These are phyloP conservation scores for Trachemys scripta DNA, from an alignment of 2,113 vertebrate genomes.

Conservation along the genomic window DNA sequence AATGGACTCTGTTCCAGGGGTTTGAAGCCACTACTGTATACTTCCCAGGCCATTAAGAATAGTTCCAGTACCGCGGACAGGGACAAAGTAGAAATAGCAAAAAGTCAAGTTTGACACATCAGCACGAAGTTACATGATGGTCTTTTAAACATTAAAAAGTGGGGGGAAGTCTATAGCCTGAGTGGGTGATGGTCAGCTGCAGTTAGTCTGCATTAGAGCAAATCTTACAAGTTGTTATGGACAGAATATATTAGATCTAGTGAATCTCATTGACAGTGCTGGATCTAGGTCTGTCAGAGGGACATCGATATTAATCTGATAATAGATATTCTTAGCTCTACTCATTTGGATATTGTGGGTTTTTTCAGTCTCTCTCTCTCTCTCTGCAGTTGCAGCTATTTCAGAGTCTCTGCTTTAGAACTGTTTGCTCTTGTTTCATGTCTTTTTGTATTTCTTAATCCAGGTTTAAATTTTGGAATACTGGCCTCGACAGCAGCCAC, in stretches of 20 bases:
- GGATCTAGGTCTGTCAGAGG: neutral
- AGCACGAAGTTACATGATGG: neutral
- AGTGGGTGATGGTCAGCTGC: neutral
- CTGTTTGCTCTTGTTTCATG: neutral
- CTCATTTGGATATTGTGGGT: neutral
- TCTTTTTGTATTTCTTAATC: neutral
- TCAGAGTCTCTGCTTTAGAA: neutral
- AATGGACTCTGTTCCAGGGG: neutral
- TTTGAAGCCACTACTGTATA: fast-evolving
- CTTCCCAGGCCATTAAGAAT: neutral
- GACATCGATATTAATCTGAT: neutral
- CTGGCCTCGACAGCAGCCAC: constrained; percentile 44
- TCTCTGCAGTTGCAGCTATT: too few species aligned
- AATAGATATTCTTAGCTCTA: fast-evolving
- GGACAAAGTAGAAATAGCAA: neutral
- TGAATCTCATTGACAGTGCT: fast-evolving
- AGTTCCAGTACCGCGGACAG: neutral
- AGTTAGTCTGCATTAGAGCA: neutral
- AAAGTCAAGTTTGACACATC: neutral
- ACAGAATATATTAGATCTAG: neutral
- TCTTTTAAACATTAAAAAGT: neutral
- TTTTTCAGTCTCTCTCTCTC: neutral
- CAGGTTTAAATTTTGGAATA: constrained; percentile 61
- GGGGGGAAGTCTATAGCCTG: too few species aligned
- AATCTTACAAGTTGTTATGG: neutral